These are phyloP conservation scores for Thyatira batis DNA, from an alignment of 2,888 invertebrate genomes.

Conservation along the genomic window DNA sequence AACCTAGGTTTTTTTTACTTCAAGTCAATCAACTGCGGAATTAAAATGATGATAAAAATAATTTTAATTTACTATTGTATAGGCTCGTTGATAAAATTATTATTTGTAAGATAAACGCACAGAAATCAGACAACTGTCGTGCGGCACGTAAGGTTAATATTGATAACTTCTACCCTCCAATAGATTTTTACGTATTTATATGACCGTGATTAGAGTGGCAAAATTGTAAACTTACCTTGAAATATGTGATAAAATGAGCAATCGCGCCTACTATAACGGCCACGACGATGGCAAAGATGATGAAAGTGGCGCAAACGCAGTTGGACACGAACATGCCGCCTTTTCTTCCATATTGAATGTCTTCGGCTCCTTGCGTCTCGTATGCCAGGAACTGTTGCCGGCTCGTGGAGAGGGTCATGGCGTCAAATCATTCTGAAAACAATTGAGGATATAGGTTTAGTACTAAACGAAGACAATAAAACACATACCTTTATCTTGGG, in stretches of 20 bases:
- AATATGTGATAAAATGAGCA: conserved; percentile 71
- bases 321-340: conserved; percentile 85
- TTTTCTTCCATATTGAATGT: conserved; percentile 81
- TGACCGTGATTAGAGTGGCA: neutral
- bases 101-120: conserved; percentile 28
- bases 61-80: conserved; percentile 22
- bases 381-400: conserved; percentile 84
- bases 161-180: conserved; percentile 3
- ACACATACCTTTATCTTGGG: neutral
- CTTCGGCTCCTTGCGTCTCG: conserved; percentile 75
- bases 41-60: conserved; percentile 24
- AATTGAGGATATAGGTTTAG: conserved; percentile 4
- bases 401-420: conserved; percentile 76
- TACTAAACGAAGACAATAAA: neutral
- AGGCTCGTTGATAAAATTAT: conserved; percentile 30
- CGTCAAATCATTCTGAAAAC: conserved; percentile 56
- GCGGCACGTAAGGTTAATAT: conserved; percentile 6
- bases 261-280: conserved; percentile 68
- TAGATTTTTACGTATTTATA: neutral
- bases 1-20: neutral
- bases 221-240: conserved; percentile 51
- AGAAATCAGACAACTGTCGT: conserved; percentile 25
- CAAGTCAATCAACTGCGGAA: conserved; percentile 30
- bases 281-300: conserved; percentile 58
- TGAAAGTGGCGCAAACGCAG: conserved; percentile 77